A percentile compares a stretch with the other conserved stretches of the same genome.
Evolutionary conservation across 2,888 invertebrate species (phyloP).

Genomic region (Gasteruption jaculator): DNA sequence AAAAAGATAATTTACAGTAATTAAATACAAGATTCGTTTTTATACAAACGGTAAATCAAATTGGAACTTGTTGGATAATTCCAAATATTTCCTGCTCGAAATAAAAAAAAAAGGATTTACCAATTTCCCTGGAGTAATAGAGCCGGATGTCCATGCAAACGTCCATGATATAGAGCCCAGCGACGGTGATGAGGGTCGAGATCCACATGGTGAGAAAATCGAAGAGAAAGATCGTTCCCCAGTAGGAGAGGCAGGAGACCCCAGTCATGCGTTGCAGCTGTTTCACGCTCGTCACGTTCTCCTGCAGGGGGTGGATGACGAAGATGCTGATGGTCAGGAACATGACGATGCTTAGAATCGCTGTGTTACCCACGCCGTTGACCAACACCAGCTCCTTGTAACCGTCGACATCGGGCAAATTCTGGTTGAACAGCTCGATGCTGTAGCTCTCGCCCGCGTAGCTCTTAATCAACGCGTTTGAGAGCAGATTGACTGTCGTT

Average conservation of each 20-base stretch:
- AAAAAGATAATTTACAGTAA: slow-evolving; percentile 1
- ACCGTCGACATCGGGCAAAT: slow-evolving; percentile 28
- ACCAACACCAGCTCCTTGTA: slow-evolving; percentile 21
- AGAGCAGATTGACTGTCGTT: slow-evolving; percentile 53
- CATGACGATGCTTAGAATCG: slow-evolving; percentile 31
- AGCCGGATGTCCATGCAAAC: slow-evolving; percentile 29
- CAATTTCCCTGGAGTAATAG: slow-evolving; percentile 49
- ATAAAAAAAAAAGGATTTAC: slow-evolving; percentile 32
- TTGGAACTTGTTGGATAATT: too few relatives aligned
- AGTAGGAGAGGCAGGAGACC: slow-evolving; percentile 59
- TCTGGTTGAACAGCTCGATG: slow-evolving; percentile 34
- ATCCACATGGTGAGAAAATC: slow-evolving; percentile 54
- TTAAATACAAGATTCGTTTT: too few relatives aligned
- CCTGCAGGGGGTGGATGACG: slow-evolving; percentile 61
- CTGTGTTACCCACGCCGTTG: slow-evolving; percentile 25
- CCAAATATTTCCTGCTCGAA: too few relatives aligned
- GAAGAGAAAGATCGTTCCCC: slow-evolving; percentile 59
- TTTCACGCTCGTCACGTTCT: slow-evolving; percentile 61
- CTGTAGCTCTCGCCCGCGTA: slow-evolving; percentile 32
- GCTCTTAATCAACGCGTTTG: slow-evolving; percentile 49
- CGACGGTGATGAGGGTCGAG: slow-evolving; percentile 27
- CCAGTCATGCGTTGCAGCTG: slow-evolving; percentile 68
- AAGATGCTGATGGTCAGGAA: slow-evolving; percentile 50
- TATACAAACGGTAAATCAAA: too few relatives aligned
- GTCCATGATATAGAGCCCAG: slow-evolving; percentile 35